These are phyloP conservation scores for Muscicapa striata DNA, from an alignment of 2,797 vertebrate species.

Conservation along the genomic window DNA sequence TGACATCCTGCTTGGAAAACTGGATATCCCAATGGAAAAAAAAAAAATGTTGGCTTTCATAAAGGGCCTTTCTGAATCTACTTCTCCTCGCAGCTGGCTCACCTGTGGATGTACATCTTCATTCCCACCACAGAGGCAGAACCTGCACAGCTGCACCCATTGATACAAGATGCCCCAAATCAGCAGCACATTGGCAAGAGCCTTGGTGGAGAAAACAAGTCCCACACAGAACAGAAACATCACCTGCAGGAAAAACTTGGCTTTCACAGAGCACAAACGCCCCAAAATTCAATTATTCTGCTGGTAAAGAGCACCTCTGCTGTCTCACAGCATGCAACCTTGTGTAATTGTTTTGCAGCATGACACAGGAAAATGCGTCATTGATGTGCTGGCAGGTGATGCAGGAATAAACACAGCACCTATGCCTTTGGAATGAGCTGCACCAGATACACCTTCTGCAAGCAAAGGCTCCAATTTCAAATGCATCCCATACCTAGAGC, in stretches of 20 bases:
- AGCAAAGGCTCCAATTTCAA: neutral
- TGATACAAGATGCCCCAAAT: neutral
- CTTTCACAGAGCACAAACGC: neutral
- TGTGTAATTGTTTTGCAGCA: neutral
- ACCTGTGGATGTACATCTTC: neutral
- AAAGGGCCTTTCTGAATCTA: neutral
- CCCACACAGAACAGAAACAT: neutral
- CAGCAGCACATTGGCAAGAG: neutral
- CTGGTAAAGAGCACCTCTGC: neutral
- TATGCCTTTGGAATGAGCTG: neutral
- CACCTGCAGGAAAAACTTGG: neutral
- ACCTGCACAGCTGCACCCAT: neutral
- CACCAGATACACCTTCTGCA: neutral
- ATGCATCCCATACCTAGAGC: neutral
- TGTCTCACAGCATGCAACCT: neutral
- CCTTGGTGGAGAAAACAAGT: neutral
- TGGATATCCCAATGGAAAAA: rapidly evolving
- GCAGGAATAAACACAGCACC: neutral
- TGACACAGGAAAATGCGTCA: neutral
- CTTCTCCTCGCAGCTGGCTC: neutral
- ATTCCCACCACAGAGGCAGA: neutral
- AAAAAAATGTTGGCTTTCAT: neutral
- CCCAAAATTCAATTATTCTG: neutral
- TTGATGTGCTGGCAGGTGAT: neutral
- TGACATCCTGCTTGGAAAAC: neutral